Evolutionary conservation across 2,797 vertebrate genomes (phyloP).

Genomic region (Streptopelia turtur): DNA sequence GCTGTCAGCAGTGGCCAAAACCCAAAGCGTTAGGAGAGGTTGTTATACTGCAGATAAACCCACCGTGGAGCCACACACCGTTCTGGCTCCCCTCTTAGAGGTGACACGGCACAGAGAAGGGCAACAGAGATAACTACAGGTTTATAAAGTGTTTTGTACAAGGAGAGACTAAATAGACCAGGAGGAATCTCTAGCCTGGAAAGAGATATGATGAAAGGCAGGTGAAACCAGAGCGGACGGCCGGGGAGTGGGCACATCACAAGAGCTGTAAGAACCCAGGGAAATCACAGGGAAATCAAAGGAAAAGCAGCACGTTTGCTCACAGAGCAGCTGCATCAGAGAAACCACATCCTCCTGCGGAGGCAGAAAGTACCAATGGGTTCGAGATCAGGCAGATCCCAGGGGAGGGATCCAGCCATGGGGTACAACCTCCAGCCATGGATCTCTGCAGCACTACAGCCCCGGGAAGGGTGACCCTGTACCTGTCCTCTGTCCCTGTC

Average conservation of each 20-base stretch:
- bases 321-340: neutral
- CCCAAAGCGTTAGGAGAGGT: neutral
- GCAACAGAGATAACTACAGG: neutral
- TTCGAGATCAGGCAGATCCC: neutral
- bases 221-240: neutral
- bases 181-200: neutral
- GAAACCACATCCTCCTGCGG: neutral
- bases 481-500: neutral
- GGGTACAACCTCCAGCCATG: neutral
- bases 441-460: neutral
- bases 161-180: neutral
- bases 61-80: rapidly evolving
- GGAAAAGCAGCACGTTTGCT: neutral
- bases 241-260: neutral
- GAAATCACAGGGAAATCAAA: neutral
- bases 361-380: neutral
- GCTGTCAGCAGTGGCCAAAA: neutral
- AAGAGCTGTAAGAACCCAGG: neutral
- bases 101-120: neutral
- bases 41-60: neutral
- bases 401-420: neutral
- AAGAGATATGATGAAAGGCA: neutral
- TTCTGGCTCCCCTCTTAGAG: neutral
- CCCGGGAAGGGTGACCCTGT: neutral
- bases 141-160: neutral